phyloP scores from a whole-genome alignment of 1,140 invertebrate genomes.

The Pectinophora gossypiella region DNA sequence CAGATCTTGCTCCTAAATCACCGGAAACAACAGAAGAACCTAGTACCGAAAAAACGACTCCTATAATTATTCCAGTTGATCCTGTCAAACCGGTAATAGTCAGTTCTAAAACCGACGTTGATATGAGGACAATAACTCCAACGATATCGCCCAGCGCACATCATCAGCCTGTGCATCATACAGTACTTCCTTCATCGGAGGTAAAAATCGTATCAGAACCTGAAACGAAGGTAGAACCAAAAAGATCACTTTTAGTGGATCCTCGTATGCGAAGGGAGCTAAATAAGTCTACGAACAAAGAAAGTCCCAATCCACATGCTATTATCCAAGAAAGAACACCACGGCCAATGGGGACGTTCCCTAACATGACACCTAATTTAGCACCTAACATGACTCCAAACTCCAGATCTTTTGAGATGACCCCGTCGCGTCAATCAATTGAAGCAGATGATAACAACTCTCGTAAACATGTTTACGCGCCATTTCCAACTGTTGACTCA shows the following conservation, averaged over 20 bases:
- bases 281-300: slow-evolving; percentile 10
- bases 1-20: slow-evolving; percentile 56
- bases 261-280: slow-evolving; percentile 38
- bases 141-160: slow-evolving; percentile 8
- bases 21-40: slow-evolving; percentile 52
- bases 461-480: slow-evolving; percentile 50
- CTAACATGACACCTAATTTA: slow-evolving; percentile 25
- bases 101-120: slow-evolving; percentile 41
- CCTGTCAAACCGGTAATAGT: slow-evolving; percentile 36
- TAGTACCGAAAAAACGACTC: slow-evolving; percentile 35
- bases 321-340: background rate
- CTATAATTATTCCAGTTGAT: slow-evolving; percentile 59
- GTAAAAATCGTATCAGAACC: background rate
- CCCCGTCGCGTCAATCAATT: slow-evolving; percentile 33
- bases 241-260: slow-evolving; percentile 21
- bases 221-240: slow-evolving; percentile 13
- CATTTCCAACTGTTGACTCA: slow-evolving; percentile 21
- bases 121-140: slow-evolving; percentile 50
- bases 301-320: slow-evolving; percentile 19
- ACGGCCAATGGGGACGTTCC: background rate
- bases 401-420: slow-evolving; percentile 38
- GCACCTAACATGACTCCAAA: slow-evolving; percentile 21
- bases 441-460: slow-evolving; percentile 34
- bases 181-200: background rate
- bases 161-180: slow-evolving; percentile 3